Conservation (phyloP, 30 jellyfish, hydroid and myxozoan species). For the Turritopsis dohrnii region DNA sequence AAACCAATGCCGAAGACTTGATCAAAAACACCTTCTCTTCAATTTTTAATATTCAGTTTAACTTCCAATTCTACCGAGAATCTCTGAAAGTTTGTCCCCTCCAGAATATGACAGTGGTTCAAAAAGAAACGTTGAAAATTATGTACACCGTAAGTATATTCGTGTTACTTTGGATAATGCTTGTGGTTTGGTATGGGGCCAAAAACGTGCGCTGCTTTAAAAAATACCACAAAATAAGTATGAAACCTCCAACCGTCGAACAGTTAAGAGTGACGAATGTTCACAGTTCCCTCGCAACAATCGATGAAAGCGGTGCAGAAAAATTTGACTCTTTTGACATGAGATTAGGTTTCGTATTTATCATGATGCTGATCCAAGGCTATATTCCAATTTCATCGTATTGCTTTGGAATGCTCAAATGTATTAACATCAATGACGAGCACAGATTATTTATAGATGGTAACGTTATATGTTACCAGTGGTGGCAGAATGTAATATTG, state of each 20-base stretch:
- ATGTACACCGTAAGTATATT: not conserved
- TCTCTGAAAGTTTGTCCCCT: not conserved
- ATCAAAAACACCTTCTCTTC: not conserved
- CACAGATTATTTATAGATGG: constrained; percentile 22
- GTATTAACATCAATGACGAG: constrained; percentile 23
- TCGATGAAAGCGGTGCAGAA: not conserved
- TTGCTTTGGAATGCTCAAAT: constrained; percentile 14
- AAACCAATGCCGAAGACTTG: not conserved
- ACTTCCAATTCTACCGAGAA: not conserved
- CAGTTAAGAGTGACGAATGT: not conserved
- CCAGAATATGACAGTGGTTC: not conserved
- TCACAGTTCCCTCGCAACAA: not conserved
- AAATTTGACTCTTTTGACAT: not conserved
- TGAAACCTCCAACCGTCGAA: not conserved
- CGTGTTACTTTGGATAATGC: not conserved
- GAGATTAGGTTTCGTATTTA: not conserved
- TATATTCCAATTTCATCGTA: not conserved
- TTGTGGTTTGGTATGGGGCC: not conserved
- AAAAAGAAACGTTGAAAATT: not conserved
- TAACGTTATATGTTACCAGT: constrained; percentile 13
- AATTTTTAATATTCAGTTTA: not conserved
- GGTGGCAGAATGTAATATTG: constrained; percentile 36
- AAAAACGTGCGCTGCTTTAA: not conserved
- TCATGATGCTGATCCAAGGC: not conserved
- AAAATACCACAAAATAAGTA: not conserved